These are phyloP conservation scores for Apistogramma diplotaenia DNA, from an alignment of 2,113 vertebrate genomes.

Conservation along the genomic window DNA sequence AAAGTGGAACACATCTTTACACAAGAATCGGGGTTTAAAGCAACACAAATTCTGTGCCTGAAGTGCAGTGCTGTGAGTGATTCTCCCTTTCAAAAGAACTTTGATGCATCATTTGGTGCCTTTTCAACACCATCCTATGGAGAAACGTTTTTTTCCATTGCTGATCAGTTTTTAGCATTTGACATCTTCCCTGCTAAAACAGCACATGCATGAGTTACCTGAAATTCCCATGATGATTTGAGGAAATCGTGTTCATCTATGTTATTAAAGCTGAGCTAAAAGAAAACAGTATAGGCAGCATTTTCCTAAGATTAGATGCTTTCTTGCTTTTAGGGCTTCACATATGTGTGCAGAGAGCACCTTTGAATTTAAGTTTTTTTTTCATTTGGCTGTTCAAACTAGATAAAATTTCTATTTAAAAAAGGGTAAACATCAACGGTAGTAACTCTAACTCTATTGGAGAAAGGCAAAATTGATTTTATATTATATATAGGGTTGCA, in stretches of 20 bases:
- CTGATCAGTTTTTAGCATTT: background rate
- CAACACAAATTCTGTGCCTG: too few species aligned
- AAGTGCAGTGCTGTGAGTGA: too few species aligned
- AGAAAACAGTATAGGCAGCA: background rate
- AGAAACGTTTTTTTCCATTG: background rate
- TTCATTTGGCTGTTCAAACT: background rate
- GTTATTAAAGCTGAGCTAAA: background rate
- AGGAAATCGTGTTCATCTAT: background rate
- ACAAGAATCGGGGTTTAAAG: too few species aligned
- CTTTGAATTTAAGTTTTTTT: background rate
- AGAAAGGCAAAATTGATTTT: too few species aligned
- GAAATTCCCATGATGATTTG: background rate
- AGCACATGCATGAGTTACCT: background rate
- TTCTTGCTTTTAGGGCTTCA: background rate
- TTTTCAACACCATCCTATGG: too few species aligned
- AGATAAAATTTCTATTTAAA: background rate
- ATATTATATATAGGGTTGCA: too few species aligned
- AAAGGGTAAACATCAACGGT: background rate
- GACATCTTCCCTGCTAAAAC: background rate
- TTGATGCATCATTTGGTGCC: too few species aligned
- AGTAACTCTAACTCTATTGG: too few species aligned
- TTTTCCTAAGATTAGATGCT: background rate
- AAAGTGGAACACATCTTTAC: too few species aligned
- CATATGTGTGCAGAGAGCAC: background rate
- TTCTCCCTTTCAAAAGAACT: too few species aligned